Base-by-base conservation (phyloP, 2,113 vertebrate genomes). In the Vidua chalybeata region DNA sequence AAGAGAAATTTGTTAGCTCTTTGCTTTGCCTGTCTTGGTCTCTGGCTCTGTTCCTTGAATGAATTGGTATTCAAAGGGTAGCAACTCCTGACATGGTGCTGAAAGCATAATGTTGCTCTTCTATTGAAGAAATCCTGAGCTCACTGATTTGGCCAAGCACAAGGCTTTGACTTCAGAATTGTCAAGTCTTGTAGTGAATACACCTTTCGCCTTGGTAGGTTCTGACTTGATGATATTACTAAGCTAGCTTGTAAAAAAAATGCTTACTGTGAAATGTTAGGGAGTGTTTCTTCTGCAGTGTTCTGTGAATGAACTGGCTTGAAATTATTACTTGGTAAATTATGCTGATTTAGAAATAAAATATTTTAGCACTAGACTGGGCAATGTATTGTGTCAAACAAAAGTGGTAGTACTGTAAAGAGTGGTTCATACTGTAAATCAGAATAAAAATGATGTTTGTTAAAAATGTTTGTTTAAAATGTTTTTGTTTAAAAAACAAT, bases 111-210 rank as follows among this genome's bases (percentile, higher is more conserved):
- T 8, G 30, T 46, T 86, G 24, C 6, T 62, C 6, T 67, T 86
- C 51, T 59, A 0, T 71, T 0, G 0, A 77, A 73, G 46, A 84
- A 81, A 48, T 74, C 10, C 31, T 54, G 45, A 37, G 18, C 6
- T 74, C 1, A 3, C 68, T 71, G 33, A 27, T 55, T 55, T 30
- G 27, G 23, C n/a, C 26, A 30, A 39, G 20, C 15, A 7, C 1
- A 3, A 39, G 22, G 13, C 30, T 84, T 87, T 77, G 52, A 46
- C 43, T 87, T 61, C 31, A 73, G 49, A 83, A 45, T 33, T 9
- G n/a, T 86, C 26, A 58, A 6, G 11, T 66, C 7, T 26, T 66
- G 3, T 43, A 21, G 4, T 41, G 37, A 55, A 24, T 21, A 11
- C 0, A 6, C 8, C 27, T 79, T 88, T 88, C 61, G 31, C 31